Conservation (phyloP, 2,113 vertebrate genomes). For the Seriola dumerili region DNA sequence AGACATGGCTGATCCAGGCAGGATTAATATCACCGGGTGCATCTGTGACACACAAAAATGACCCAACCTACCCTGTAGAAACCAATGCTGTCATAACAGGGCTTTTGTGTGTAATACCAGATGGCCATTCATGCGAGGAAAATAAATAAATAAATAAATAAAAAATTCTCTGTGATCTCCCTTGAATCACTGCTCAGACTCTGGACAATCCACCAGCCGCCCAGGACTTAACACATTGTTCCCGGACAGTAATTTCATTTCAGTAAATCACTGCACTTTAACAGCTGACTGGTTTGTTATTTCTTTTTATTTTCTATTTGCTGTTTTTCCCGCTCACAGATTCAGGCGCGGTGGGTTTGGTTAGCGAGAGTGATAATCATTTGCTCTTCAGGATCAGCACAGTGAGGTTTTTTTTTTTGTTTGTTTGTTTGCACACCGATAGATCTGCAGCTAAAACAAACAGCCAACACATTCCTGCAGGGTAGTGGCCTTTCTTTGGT, state of each 20-base stretch:
- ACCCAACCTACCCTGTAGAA: constrained; percentile 15
- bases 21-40: constrained; percentile 39
- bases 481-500: accelerated
- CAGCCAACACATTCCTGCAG: neutral
- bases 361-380: neutral
- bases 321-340: neutral
- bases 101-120: constrained; percentile 43
- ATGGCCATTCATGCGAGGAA: constrained; percentile 19
- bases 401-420: neutral
- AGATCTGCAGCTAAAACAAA: neutral
- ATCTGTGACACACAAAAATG: constrained; percentile 49
- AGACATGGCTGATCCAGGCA: constrained; percentile 7
- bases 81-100: constrained; percentile 20
- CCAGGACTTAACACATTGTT: neutral
- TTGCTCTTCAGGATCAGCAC: neutral
- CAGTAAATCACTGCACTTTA: neutral
- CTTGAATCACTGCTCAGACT: neutral
- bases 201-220: neutral
- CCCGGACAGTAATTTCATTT: neutral
- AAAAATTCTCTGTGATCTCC: neutral
- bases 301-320: neutral
- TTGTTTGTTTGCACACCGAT: neutral
- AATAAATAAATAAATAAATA: neutral
- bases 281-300: neutral
- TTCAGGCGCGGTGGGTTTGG: neutral